These are phyloP conservation scores for Indicator maculatus DNA, from an alignment of 2,113 vertebrate species.

Conservation along the genomic window DNA sequence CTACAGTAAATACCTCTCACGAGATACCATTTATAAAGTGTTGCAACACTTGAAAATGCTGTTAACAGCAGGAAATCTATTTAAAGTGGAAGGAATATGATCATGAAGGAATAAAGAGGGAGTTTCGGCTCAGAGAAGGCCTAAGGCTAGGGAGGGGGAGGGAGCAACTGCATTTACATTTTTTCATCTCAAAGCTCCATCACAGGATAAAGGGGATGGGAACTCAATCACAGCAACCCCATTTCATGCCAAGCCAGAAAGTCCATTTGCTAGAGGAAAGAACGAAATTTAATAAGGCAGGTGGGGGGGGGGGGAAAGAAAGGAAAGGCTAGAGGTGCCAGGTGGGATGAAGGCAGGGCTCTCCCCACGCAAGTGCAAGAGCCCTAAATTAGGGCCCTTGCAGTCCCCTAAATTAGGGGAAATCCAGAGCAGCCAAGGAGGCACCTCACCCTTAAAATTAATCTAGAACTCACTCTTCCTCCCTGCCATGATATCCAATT, in stretches of 20 bases:
- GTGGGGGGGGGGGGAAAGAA: too few species aligned
- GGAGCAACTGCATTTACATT: background rate
- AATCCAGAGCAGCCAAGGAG: background rate
- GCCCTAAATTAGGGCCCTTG: background rate
- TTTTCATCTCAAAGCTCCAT: background rate
- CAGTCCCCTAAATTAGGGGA: background rate
- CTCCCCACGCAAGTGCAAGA: background rate
- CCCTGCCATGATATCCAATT: background rate
- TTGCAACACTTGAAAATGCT: background rate
- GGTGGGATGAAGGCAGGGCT: background rate
- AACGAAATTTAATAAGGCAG: background rate
- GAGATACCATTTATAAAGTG: background rate
- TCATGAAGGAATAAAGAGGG: slow-evolving; percentile 4
- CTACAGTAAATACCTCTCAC: background rate
- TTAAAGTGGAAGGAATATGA: slow-evolving; percentile 9
- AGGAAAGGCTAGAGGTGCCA: background rate
- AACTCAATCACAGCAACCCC: background rate
- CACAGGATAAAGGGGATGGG: background rate
- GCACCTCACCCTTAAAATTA: background rate
- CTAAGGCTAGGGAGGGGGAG: background rate
- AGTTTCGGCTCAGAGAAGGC: background rate
- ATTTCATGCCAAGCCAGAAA: background rate
- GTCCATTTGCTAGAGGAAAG: background rate
- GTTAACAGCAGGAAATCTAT: background rate
- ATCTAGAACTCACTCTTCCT: background rate